Conservation (phyloP, 2,113 vertebrate genomes). For the Micromys minutus region DNA sequence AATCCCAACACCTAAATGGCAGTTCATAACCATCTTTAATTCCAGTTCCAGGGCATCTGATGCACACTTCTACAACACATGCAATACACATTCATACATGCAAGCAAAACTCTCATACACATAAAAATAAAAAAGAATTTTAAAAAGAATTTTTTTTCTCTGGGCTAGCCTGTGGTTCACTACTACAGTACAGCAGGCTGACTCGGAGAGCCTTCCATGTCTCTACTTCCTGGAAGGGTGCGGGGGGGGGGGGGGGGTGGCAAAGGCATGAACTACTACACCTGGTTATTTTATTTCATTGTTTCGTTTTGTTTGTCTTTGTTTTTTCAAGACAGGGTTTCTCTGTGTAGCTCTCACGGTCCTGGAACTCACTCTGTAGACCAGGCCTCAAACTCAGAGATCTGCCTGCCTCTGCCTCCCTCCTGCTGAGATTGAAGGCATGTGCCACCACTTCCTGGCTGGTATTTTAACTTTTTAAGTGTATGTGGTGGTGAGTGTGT, state of each 20-base stretch:
- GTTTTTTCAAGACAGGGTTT: neutral
- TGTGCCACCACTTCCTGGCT: no score
- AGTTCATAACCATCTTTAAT: neutral
- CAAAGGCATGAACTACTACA: neutral
- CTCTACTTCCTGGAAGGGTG: neutral
- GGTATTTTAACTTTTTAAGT: neutral
- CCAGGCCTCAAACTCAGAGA: no score
- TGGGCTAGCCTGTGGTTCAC: neutral
- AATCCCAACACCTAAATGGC: neutral
- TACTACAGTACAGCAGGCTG: neutral
- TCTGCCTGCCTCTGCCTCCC: no score
- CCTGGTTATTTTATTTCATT: neutral
- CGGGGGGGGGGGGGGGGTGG: no score
- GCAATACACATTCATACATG: neutral
- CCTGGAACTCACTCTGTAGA: no score
- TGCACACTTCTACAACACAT: neutral
- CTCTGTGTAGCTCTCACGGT: no score
- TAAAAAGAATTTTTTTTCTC: neutral
- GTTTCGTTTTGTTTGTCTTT: neutral
- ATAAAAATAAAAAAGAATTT: neutral
- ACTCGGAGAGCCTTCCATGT: neutral
- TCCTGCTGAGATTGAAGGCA: no score
- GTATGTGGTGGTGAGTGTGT: neutral
- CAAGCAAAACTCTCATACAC: neutral
- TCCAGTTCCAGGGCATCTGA: neutral